These are phyloP conservation scores for Karalla daura DNA, from an alignment of 2,797 vertebrate species.

Conservation along the genomic window DNA sequence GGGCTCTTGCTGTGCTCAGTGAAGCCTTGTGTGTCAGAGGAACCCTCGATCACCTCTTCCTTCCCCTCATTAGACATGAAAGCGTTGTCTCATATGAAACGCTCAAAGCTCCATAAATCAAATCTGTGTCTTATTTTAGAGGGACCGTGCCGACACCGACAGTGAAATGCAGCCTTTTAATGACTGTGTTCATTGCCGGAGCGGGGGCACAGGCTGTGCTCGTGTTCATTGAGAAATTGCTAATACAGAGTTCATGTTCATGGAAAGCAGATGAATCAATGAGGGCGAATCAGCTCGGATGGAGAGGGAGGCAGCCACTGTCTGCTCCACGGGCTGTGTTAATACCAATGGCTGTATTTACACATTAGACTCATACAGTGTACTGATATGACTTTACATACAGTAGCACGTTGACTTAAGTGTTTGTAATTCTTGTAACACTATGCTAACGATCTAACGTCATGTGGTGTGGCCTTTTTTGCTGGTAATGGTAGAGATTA, in stretches of 20 bases:
- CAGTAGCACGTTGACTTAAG: too few relatives aligned
- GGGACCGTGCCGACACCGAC: neutral
- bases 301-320: neutral
- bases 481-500: too few relatives aligned
- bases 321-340: neutral
- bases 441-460: too few relatives aligned
- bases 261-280: conserved; percentile 17
- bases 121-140: conserved; percentile 3
- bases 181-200: neutral
- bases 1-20: conserved; percentile 64
- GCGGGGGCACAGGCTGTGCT: neutral
- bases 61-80: conserved; percentile 37
- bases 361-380: too few relatives aligned
- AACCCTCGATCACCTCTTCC: conserved; percentile 40
- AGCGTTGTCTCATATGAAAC: conserved; percentile 27
- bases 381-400: too few relatives aligned
- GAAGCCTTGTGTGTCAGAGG: conserved; percentile 57
- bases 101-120: conserved; percentile 9
- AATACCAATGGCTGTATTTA: too few relatives aligned
- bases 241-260: conserved; percentile 19
- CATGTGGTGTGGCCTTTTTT: too few relatives aligned
- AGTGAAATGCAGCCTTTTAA: neutral
- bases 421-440: too few relatives aligned
- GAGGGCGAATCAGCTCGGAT: neutral
- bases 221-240: conserved; percentile 8